A percentile compares a stretch with the other conserved stretches of the same genome.
Evolutionary conservation across 1,140 invertebrate species (phyloP).

Genomic region (Cherax destructor): DNA sequence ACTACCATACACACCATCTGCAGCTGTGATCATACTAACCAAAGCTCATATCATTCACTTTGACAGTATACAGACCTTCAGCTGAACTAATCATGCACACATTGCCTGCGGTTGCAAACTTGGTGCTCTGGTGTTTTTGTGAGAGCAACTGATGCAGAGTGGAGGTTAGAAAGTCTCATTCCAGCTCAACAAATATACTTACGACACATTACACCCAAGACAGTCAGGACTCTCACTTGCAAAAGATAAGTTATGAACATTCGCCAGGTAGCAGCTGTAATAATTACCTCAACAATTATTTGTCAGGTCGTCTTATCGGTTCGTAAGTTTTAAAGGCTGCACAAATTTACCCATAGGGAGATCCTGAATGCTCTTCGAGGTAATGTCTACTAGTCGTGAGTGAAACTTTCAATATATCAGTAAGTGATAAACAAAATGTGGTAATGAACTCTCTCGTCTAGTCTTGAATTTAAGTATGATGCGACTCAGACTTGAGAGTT

Average conservation of each 20-base stretch:
- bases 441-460: background rate
- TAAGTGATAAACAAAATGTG: background rate
- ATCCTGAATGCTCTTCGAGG: too few species aligned
- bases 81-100: too few species aligned
- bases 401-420: background rate
- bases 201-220: background rate
- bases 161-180: background rate
- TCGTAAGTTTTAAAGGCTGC: too few species aligned
- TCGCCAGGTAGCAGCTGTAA: background rate
- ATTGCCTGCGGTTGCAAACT: too few species aligned
- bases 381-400: background rate
- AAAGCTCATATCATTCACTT: too few species aligned
- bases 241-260: background rate
- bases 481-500: background rate
- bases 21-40: too few species aligned
- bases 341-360: too few species aligned
- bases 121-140: too few species aligned
- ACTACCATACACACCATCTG: too few species aligned
- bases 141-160: background rate
- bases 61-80: too few species aligned
- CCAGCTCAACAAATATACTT: background rate
- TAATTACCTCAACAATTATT: background rate
- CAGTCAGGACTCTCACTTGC: background rate
- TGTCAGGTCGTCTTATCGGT: too few species aligned
- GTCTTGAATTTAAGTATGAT: background rate